A percentile compares a stretch with the other conserved stretches of the same genome.
Conservation (phyloP, 2,888 invertebrate species). For the Julus scanicus region DNA sequence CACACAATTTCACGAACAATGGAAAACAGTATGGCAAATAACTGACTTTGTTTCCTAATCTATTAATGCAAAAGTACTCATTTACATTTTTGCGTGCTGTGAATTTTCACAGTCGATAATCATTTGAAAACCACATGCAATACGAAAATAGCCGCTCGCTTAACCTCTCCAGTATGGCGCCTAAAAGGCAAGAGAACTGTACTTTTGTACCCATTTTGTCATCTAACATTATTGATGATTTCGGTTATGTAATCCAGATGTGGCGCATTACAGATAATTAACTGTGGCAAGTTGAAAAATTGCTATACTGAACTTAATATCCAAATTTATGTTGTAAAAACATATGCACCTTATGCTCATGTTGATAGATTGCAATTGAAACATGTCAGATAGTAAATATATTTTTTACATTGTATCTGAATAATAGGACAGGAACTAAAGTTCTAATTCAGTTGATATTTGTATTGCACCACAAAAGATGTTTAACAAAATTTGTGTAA, state of each 20-base stretch:
- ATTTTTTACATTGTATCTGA: too few relatives aligned
- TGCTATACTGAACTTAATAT: too few relatives aligned
- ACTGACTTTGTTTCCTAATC: not conserved
- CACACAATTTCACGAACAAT: not conserved
- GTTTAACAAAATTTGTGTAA: too few relatives aligned
- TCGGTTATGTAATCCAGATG: not conserved
- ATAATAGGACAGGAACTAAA: too few relatives aligned
- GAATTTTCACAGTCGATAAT: not conserved
- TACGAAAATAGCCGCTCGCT: not conserved
- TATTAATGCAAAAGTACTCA: not conserved
- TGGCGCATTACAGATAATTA: not conserved
- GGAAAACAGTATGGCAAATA: not conserved
- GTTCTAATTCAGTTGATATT: too few relatives aligned
- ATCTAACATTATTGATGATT: not conserved
- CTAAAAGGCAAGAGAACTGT: not conserved
- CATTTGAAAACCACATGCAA: not conserved
- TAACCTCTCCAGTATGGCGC: not conserved
- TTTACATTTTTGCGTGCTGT: not conserved
- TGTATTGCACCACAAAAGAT: too few relatives aligned
- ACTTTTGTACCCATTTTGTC: not conserved
- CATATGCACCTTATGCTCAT: too few relatives aligned
- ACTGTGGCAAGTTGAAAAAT: not conserved
- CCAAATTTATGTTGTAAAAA: too few relatives aligned
- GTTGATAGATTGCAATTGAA: too few relatives aligned
- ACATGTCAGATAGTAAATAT: too few relatives aligned